Evolutionary conservation across 2,888 invertebrate species (phyloP), one percentile per base, ranked within the genome.

Genomic region (Protonemura montana): DNA sequence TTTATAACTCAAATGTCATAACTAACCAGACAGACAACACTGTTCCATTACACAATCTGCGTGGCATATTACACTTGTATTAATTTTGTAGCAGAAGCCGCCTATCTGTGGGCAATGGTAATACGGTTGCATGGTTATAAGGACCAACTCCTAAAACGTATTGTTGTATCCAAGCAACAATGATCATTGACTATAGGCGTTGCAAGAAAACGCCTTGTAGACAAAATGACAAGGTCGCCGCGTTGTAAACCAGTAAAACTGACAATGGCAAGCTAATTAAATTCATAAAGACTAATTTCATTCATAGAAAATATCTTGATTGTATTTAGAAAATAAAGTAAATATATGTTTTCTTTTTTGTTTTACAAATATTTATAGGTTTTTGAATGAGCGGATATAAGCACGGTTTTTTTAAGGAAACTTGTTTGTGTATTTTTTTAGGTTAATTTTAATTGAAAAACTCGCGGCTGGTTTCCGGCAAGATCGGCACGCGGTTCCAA

Each of bases 251-350:
- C 16, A 59, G 59, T 21, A 13, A 21, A 59, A 59, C 35, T 35
- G 59, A 59, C 59, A 59, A 59, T 59, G 59, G 21, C 59, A 3
- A 59, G 2, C 21, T 59, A 59, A 59, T 59, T 59, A 59, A 13
- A 59, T 21, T 59, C 59, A 21, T 21, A 59, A 59, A 5, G 13
- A 41, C 5, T 59, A 16, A 10, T 16, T 59, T 59, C 59, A 59
- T 59, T 59, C 59, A 59, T 59, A 21, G 59, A 59, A 59, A 59
- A 59, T 59, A 59, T 59, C 59, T 59, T 59, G 59, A 59, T 59
- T 59, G 59, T 21, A 59, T 59, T 59, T 41, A 41, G 41, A 59
- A 59, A 59, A 59, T 59, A 59, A 5, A 59, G 59, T 21, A 59
- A 59, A 59, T 16, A 59, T 1, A 59, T 21, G 7, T 59, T 3